Evolutionary conservation across 2,113 vertebrate species (phyloP), one percentile per base, ranked within the genome.

Genomic region (Sebastes schlegelii): DNA sequence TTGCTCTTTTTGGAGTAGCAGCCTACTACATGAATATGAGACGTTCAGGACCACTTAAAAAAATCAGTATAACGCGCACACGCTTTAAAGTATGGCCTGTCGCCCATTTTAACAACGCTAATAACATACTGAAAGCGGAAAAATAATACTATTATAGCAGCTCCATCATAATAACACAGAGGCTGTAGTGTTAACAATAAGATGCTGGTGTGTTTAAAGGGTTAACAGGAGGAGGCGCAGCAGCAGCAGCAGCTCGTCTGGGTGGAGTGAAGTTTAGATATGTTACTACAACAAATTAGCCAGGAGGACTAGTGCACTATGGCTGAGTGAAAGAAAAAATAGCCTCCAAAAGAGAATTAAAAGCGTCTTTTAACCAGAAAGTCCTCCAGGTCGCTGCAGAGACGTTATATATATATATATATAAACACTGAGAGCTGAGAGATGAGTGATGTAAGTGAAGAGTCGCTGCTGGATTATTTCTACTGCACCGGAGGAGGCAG

Each of bases 381-480:
- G 0, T 16, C 8, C 13, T 2, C 46, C 26, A 26, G 48, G 26
- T 61, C 58, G 43, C 4, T 21, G 6, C 10, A 43, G 8, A 76
- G 58, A 48, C 57, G 64, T 5, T 26, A 46, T 46, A n/a, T 34
- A 34, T 23, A 23, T 23, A 23, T 14, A 1, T n/a, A 2, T 14
- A 34, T 8, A 19, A 8, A 58, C 23, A 13, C 26, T n/a, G 54
- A 42, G 51, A 45, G 51, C 58, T 9, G 88, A 83, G 88, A 83
- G 71, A 95, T 95, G 95, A 64, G 82, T 42, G 94, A 94, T 34
- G 93, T 96, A 78, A 94, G 89, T 43, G 95, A 96, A 21, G 92
- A 92, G 73, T 77, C 93, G 85, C 83, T 96, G 87, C 91, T 96
- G 93, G 94, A 95, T 63, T 96, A 94, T 78, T 93, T 96, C 83